Evolutionary conservation across 2,888 invertebrate genomes (phyloP).

Genomic region (Campoletis raptor): DNA sequence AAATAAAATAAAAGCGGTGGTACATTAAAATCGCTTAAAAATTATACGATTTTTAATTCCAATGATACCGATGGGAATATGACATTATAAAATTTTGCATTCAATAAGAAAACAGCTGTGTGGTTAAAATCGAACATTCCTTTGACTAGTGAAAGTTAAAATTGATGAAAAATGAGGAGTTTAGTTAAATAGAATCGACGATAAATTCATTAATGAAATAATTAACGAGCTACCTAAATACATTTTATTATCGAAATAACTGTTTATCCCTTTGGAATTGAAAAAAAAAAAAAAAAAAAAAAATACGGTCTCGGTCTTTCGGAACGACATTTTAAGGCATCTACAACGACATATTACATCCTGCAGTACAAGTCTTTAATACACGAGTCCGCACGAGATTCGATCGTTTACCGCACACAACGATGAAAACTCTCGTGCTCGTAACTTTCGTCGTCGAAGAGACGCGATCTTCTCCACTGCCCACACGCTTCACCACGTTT

Average conservation of each 20-base stretch:
- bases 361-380: constrained; percentile 41
- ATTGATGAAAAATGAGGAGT: background rate
- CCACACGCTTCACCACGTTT: constrained; percentile 48
- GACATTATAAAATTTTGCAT: too few species aligned
- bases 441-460: constrained; percentile 59
- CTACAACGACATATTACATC: constrained; percentile 25
- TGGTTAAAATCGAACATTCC: too few species aligned
- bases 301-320: background rate
- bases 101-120: too few species aligned
- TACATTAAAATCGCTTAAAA: too few species aligned
- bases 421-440: constrained; percentile 49
- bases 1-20: too few species aligned
- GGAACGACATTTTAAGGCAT: constrained; percentile 27
- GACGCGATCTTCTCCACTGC: constrained; percentile 55
- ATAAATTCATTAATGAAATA: background rate
- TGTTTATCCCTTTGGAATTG: background rate
- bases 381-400: constrained; percentile 39
- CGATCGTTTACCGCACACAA: constrained; percentile 51
- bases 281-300: background rate
- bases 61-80: too few species aligned
- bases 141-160: too few species aligned
- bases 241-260: background rate
- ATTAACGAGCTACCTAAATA: background rate
- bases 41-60: too few species aligned
- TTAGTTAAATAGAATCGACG: background rate